phyloP scores from a whole-genome alignment of 2,888 invertebrate genomes.

The Ephialtes manifestator region DNA sequence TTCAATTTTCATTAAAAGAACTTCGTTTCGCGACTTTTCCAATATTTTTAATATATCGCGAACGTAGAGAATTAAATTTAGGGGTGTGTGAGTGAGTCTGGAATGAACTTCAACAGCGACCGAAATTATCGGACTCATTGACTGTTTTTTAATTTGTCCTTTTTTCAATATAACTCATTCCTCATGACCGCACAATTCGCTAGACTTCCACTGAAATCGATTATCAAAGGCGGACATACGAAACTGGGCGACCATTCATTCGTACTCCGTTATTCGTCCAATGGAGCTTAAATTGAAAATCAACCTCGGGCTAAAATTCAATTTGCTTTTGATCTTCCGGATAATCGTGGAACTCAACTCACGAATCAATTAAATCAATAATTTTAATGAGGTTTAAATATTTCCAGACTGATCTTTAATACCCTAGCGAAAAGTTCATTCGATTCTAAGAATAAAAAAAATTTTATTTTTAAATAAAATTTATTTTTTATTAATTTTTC shows the following conservation, averaged over 20 bases:
- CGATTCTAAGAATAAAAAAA: no score
- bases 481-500: no score
- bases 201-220: constrained; percentile 46
- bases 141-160: not conserved
- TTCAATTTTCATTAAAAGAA: constrained; percentile 58
- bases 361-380: constrained; percentile 17
- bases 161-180: constrained; percentile 37
- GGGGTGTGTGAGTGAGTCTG: constrained; percentile 11
- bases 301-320: constrained; percentile 50
- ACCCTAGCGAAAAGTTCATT: not conserved
- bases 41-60: constrained; percentile 55
- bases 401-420: not conserved
- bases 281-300: constrained; percentile 57
- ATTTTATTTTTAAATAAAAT: no score
- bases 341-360: not conserved
- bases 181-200: constrained; percentile 34
- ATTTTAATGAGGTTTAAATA: not conserved
- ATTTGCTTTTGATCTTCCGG: constrained; percentile 40
- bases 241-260: constrained; percentile 23
- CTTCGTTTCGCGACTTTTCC: constrained; percentile 52
- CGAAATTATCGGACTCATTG: constrained; percentile 39
- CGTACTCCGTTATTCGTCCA: constrained; percentile 37
- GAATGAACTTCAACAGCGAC: constrained; percentile 11
- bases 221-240: constrained; percentile 40
- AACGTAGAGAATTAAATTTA: not conserved